These are phyloP conservation scores for Macrobrachium nipponense DNA, from an alignment of 1,140 invertebrate species.

Conservation along the genomic window DNA sequence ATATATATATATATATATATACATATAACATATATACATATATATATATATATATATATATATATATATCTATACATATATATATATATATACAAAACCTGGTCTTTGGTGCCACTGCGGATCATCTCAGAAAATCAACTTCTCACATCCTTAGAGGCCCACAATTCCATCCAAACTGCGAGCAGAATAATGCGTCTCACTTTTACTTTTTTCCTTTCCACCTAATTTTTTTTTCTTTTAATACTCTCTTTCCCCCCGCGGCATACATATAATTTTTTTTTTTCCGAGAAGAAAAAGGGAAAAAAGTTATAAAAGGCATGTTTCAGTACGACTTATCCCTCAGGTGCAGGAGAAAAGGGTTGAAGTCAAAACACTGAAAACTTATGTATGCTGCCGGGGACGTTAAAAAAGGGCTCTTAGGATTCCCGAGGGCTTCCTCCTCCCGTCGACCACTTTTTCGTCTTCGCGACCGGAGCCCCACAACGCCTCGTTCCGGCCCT, in stretches of 20 bases:
- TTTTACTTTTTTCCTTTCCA: neutral
- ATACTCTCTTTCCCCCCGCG: conserved; percentile 30
- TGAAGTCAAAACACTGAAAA: conserved; percentile 56
- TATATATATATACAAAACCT: no score
- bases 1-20: no score
- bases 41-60: no score
- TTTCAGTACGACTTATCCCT: conserved; percentile 46
- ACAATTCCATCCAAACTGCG: no score
- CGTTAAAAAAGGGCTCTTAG: conserved; percentile 14
- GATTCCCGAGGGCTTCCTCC: neutral
- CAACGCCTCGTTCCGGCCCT: neutral
- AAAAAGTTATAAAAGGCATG: conserved; percentile 56
- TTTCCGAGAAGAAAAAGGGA: neutral
- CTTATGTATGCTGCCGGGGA: conserved; percentile 25
- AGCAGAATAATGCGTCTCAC: neutral
- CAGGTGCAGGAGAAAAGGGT: conserved; percentile 47
- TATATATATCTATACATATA: no score
- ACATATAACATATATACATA: no score
- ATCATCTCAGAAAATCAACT: no score
- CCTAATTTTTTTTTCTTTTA: neutral
- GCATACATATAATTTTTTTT: no score
- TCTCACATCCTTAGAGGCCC: no score
- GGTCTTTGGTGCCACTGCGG: no score
- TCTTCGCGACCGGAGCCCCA: conserved; percentile 1
- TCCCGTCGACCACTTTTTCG: no score